These are phyloP conservation scores for Athene noctua DNA, from an alignment of 2,113 vertebrate genomes.

Conservation along the genomic window DNA sequence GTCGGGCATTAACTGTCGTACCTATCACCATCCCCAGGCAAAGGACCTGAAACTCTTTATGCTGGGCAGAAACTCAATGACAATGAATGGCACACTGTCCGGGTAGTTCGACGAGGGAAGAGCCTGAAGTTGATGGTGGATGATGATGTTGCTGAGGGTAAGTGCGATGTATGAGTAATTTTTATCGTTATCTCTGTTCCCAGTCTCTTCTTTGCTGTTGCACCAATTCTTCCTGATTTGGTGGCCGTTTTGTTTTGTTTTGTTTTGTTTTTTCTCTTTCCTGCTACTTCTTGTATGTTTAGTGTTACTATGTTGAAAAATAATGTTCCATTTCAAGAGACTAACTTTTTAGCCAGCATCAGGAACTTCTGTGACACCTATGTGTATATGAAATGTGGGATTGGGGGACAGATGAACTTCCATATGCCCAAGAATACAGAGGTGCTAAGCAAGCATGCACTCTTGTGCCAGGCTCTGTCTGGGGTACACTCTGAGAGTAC, in stretches of 20 bases:
- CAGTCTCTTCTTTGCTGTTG: background rate
- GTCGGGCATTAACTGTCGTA: slow-evolving; percentile 42
- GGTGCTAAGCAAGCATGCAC: background rate
- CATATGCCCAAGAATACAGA: background rate
- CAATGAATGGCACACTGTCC: slow-evolving; percentile 96
- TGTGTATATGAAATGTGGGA: accelerated
- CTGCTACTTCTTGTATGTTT: background rate
- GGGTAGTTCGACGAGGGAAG: slow-evolving; percentile 91
- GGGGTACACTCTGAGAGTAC: background rate
- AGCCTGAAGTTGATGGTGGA: slow-evolving; percentile 92
- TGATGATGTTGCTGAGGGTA: slow-evolving; percentile 94
- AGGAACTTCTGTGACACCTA: background rate
- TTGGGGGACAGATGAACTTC: background rate
- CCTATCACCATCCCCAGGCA: slow-evolving; percentile 81
- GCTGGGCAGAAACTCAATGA: slow-evolving; percentile 97
- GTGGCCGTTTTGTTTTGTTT: no score
- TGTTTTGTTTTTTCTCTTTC: no score
- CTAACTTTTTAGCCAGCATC: background rate
- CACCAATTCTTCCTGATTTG: background rate
- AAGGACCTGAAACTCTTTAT: slow-evolving; percentile 94
- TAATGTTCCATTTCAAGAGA: background rate
- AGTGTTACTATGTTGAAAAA: background rate
- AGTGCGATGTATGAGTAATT: background rate
- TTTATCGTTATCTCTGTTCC: background rate
- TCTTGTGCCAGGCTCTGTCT: background rate